Conservation (phyloP, 2,888 invertebrate species). For the Trichogramma evanescens region DNA sequence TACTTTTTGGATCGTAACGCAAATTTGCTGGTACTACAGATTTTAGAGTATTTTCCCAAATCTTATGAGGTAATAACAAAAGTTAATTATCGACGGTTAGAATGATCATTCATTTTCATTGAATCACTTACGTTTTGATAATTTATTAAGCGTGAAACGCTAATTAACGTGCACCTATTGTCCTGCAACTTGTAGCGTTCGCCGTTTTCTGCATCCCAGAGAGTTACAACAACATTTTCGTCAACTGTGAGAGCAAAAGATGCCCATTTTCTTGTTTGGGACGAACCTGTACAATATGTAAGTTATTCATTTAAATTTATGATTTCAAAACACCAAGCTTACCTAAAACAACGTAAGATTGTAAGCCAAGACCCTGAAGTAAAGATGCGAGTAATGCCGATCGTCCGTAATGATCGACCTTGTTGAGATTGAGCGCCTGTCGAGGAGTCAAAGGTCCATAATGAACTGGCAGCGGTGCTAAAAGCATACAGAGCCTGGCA, state of each 20-base stretch:
- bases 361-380: constrained; percentile 35
- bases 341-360: constrained; percentile 41
- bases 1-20: constrained; percentile 35
- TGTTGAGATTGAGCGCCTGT: constrained; percentile 41
- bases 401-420: constrained; percentile 43
- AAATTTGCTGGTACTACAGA: constrained; percentile 33
- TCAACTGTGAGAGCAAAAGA: constrained; percentile 38
- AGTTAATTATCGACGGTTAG: not conserved
- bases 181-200: constrained; percentile 37
- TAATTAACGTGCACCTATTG: constrained; percentile 38
- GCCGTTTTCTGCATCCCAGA: constrained; percentile 44
- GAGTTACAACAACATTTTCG: constrained; percentile 26
- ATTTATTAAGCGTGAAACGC: constrained; percentile 39
- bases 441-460: constrained; percentile 41
- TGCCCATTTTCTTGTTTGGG: constrained; percentile 40
- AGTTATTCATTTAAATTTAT: not conserved
- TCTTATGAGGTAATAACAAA: constrained; percentile 26
- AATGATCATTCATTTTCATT: not conserved
- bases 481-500: constrained; percentile 36
- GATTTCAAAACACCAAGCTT: not conserved
- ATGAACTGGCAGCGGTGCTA: constrained; percentile 35
- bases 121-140: constrained; percentile 35
- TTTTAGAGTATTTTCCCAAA: constrained; percentile 43
- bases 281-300: constrained; percentile 30
- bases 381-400: constrained; percentile 39